Evolutionary conservation across 2,888 invertebrate species (phyloP), one percentile per base, ranked within the genome.

Genomic region (Noctua comes): DNA sequence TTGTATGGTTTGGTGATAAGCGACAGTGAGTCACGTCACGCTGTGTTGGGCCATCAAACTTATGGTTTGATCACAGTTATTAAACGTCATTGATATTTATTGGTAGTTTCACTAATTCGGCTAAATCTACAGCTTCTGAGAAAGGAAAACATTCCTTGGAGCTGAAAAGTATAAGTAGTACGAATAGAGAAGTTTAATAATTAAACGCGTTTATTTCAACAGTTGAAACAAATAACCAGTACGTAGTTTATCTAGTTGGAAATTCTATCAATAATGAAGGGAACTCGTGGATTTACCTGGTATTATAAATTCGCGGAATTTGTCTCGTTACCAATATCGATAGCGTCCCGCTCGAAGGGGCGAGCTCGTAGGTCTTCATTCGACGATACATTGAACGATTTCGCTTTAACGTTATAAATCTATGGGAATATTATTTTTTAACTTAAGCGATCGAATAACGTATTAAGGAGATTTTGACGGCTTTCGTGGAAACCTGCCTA

Each of bases 251-350:
- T 82, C 18, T 43, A 10, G 18, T 68, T 68, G 31, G 13, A 73
- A 65, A 43, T 75, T 48, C 11, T 43, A 43, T 66, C 21, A 36
- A 54, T 62, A 68, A 46, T 16, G 0, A 62, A 46, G 51, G 13
- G 7, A 76, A 68, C 24, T 46, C 8, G 48, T 36, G 8, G 24
- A 43, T 57, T 57, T 51, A 66, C 48, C 24, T 43, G n/a, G 13
- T 27, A 36, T 54, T 51, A 77, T 54, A 62, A 48, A 59, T 80
- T 84, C 48, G 18, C 4, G 31, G 88, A 91, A 92, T 92, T 93
- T 92, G 90, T 91, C 89, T 92, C 84, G 90, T 65, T 65, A 82
- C 27, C 36, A 90, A 89, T 90, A 90, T 86, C 83, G 8, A 89
- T 91, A 92, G 91, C 89, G 86, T 88, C 86, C 1, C 16, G 64